Base-by-base conservation (phyloP, 2,888 invertebrate species). In the Drosophila pseudotakahashii region DNA sequence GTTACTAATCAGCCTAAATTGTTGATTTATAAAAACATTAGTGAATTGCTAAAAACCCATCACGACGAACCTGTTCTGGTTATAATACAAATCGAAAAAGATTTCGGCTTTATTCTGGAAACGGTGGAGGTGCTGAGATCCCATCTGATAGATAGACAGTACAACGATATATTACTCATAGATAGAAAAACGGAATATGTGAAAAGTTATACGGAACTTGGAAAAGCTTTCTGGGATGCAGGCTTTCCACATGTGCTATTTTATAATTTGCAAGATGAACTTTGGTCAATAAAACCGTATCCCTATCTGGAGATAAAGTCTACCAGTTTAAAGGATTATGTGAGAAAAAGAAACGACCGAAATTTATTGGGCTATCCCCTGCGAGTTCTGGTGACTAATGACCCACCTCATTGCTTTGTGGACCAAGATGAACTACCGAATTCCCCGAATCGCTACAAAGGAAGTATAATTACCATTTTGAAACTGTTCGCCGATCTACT, bases 391-490 rank as follows among this genome's bases (percentile, higher is more conserved):
- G 71, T 71, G 5, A 71, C 62, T 30, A 71, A 71, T 11, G 71
- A 71, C 14, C 71, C 70, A 1, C 70, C 70, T 1, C 70, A 71
- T 55, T 71, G 50, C 11, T 71, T 71, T 47, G 71, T 55, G 36
- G 53, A 51, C n/a, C 16, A 50, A 10, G 39, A 34, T 13, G 44
- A 53, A 14, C 19, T 39, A 2, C 16, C 37, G 0, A 14, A 11
- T 5, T 62, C 70, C 13, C 26, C 6, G 0, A 36, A 42, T 30
- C 71, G 63, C 32, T 71, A 71, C 7, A 36, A 71, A 3, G 70
- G 70, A 4, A 71, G 70, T 6, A 41, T 71, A 2, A 42, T 63
- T 2, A 55, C 36, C 2, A 47, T 55, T 2, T 52, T 71, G 1
- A 71, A 71, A 39, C 16, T 71, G 2, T 71, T 71, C 51, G 51